phyloP scores from a whole-genome alignment of 2,888 invertebrate species.

The Aphidoletes aphidimyza region DNA sequence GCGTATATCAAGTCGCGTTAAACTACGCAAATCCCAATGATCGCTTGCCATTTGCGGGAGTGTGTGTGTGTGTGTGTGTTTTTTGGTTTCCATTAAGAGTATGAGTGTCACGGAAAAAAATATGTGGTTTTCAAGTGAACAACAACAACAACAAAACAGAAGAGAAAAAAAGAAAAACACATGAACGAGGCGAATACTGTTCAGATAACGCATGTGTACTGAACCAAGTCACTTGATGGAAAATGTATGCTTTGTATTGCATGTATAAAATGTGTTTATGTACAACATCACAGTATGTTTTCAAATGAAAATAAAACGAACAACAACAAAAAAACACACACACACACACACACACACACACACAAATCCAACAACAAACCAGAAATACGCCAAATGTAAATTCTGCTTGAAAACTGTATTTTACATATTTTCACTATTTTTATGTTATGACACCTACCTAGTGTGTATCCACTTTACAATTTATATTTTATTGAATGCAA shows the following conservation, averaged over 20 bases:
- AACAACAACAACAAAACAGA: not conserved
- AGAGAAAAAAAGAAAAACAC: not conserved
- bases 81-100: not conserved
- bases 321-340: not conserved
- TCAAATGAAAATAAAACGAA: slow-evolving; percentile 5
- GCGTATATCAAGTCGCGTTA: slow-evolving; percentile 1
- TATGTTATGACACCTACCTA: no score
- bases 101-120: no score
- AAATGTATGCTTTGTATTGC: slow-evolving; percentile 50
- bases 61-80: not conserved
- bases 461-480: no score
- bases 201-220: slow-evolving; percentile 41
- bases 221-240: slow-evolving; percentile 50
- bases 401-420: no score
- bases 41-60: not conserved
- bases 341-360: not conserved
- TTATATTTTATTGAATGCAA: no score
- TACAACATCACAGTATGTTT: slow-evolving; percentile 50
- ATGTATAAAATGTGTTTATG: slow-evolving; percentile 29
- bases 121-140: no score
- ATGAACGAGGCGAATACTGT: not conserved
- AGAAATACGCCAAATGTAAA: no score
- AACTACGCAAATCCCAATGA: slow-evolving; percentile 25
- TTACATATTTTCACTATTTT: no score
- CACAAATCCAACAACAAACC: no score